These are phyloP conservation scores for Oreohelix idahoensis DNA, from an alignment of 1,140 invertebrate genomes.

Conservation along the genomic window DNA sequence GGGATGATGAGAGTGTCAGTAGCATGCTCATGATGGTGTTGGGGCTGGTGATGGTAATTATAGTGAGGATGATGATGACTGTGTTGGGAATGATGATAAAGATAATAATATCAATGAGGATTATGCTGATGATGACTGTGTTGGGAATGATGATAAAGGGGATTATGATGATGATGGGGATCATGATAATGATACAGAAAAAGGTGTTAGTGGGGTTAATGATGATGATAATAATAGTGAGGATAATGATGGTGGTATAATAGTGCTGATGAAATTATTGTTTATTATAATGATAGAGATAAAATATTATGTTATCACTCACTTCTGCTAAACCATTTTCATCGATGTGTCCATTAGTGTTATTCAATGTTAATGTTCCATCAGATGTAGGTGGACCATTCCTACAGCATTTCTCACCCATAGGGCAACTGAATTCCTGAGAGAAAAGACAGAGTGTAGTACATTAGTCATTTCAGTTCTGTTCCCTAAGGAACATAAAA, in stretches of 20 bases:
- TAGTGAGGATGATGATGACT: background rate
- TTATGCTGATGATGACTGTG: background rate
- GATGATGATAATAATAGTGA: too few species aligned
- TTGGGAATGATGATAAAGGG: background rate
- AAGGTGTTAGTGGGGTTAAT: too few species aligned
- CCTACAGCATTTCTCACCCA: conserved; percentile 65
- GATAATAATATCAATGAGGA: background rate
- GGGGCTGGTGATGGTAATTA: background rate
- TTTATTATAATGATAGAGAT: too few species aligned
- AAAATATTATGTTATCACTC: too few species aligned
- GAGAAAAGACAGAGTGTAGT: too few species aligned
- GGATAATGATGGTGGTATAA: too few species aligned
- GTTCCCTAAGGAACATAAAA: too few species aligned
- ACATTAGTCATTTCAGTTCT: too few species aligned
- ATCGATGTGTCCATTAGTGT: background rate
- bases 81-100: background rate
- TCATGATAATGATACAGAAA: too few species aligned
- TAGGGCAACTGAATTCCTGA: conserved; percentile 3
- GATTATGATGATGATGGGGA: background rate
- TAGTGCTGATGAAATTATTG: too few species aligned
- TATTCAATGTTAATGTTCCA: background rate
- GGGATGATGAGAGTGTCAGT: too few species aligned
- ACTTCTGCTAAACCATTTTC: background rate
- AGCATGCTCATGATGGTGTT: too few species aligned
- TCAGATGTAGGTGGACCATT: background rate